These are phyloP conservation scores for Amphipyra tragopoginis DNA, from an alignment of 2,888 invertebrate species.

Conservation along the genomic window DNA sequence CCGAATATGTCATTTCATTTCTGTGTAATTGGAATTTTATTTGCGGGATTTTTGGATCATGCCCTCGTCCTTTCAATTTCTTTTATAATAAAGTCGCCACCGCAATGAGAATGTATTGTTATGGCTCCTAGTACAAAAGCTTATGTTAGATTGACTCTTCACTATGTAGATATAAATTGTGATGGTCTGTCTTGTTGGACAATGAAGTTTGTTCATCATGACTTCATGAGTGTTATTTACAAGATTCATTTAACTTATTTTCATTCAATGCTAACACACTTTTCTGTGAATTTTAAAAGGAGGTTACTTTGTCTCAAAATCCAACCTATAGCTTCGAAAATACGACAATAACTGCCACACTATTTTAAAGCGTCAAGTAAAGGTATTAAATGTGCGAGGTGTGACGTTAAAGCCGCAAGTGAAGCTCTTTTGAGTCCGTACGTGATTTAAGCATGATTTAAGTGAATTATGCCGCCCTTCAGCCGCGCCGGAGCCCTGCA, in stretches of 20 bases:
- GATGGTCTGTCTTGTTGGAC: background rate
- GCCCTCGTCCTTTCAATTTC: conserved; percentile 69
- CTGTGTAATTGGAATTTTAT: conserved; percentile 88
- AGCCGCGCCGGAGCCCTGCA: conserved; percentile 63
- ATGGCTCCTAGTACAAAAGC: conserved; percentile 8
- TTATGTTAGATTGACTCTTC: conserved; percentile 3
- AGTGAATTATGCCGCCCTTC: conserved; percentile 84
- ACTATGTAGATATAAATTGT: background rate
- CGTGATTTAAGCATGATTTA: conserved; percentile 81
- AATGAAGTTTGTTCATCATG: background rate
- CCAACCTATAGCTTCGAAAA: background rate
- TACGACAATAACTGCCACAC: conserved; percentile 14
- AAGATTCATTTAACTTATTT: no score
- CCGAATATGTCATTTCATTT: conserved; percentile 89
- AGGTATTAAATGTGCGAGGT: conserved; percentile 61
- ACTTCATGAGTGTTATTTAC: no score
- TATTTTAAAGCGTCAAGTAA: conserved; percentile 49
- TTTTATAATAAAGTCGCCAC: conserved; percentile 43
- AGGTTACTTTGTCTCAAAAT: no score
- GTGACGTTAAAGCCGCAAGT: conserved; percentile 61
- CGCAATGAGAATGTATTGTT: conserved; percentile 38
- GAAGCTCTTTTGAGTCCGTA: conserved; percentile 73
- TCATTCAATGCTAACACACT: no score
- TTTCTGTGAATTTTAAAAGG: no score
- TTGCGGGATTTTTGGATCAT: conserved; percentile 87